Conservation (phyloP, 2,113 vertebrate species). For the Garra rufa region DNA sequence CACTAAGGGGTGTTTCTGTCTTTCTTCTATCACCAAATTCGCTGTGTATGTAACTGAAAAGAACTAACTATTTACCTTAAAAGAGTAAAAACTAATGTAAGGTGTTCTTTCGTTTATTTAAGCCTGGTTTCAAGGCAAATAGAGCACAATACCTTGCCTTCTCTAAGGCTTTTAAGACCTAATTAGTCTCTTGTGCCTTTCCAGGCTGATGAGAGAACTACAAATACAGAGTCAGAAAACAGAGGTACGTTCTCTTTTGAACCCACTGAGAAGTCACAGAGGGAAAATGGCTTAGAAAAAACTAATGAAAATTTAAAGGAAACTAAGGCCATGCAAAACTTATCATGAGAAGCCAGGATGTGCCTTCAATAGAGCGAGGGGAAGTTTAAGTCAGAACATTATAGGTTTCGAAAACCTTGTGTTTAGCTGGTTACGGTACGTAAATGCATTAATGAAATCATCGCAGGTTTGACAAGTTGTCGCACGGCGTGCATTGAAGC, state of each 20-base stretch:
- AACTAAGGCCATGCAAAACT: slow-evolving; percentile 37
- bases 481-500: not conserved
- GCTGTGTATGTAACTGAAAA: not conserved
- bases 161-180: slow-evolving; percentile 47
- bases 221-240: slow-evolving; percentile 38
- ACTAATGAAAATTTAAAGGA: not conserved
- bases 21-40: not conserved
- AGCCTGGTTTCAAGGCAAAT: slow-evolving; percentile 39
- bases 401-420: not conserved
- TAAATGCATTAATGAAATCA: slow-evolving; percentile 20
- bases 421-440: not conserved
- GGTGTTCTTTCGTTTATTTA: slow-evolving; percentile 13
- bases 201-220: slow-evolving; percentile 52
- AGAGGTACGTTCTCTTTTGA: slow-evolving; percentile 50
- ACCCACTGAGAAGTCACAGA: slow-evolving; percentile 48
- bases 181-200: slow-evolving; percentile 57
- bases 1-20: not conserved
- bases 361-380: slow-evolving; percentile 40
- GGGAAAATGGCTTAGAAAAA: slow-evolving; percentile 48
- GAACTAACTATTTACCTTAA: not conserved
- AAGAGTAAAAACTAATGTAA: not conserved
- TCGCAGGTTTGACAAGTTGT: slow-evolving; percentile 27
- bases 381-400: slow-evolving; percentile 36
- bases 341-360: slow-evolving; percentile 52
- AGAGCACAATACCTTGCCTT: slow-evolving; percentile 38